phyloP scores from a whole-genome alignment of 2,888 invertebrate genomes.

The Eubasilissa splendida region DNA sequence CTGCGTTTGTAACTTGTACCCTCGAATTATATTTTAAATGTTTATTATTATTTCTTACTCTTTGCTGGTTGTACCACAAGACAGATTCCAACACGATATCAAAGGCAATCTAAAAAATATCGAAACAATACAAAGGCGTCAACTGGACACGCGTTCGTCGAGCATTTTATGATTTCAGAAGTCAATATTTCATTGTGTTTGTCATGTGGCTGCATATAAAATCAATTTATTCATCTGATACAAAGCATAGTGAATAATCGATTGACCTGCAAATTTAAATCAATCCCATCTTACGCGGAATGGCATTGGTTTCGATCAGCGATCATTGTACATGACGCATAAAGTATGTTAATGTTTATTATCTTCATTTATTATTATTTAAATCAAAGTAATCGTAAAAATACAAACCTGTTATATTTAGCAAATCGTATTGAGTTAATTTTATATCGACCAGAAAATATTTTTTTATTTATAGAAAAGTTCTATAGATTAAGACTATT shows the following conservation, averaged over 20 bases:
- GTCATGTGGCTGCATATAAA: conserved; percentile 18
- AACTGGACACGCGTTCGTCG: conserved; percentile 17
- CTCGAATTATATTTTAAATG: no score
- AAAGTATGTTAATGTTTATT: no score
- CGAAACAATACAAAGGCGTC: conserved; percentile 37
- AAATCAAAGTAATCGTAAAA: no score
- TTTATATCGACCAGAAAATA: no score
- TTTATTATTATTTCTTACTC: no score
- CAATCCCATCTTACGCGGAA: not conserved
- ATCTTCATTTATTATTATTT: no score
- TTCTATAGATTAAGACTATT: no score
- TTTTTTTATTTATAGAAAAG: no score
- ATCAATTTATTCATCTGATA: conserved; percentile 24
- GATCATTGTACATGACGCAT: conserved; percentile 14
- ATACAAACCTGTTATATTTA: no score
- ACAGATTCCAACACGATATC: conserved; percentile 12
- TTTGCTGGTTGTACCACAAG: no score
- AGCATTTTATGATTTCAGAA: conserved; percentile 7
- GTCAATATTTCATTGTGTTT: conserved; percentile 18
- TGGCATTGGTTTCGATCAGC: not conserved
- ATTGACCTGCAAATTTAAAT: conserved; percentile 32
- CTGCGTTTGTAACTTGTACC: no score
- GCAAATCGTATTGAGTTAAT: no score
- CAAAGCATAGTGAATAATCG: conserved; percentile 22
- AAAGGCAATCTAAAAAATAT: not conserved